Conservation (phyloP, 2,888 invertebrate genomes). For the Lordiphosa fenestrarum region DNA sequence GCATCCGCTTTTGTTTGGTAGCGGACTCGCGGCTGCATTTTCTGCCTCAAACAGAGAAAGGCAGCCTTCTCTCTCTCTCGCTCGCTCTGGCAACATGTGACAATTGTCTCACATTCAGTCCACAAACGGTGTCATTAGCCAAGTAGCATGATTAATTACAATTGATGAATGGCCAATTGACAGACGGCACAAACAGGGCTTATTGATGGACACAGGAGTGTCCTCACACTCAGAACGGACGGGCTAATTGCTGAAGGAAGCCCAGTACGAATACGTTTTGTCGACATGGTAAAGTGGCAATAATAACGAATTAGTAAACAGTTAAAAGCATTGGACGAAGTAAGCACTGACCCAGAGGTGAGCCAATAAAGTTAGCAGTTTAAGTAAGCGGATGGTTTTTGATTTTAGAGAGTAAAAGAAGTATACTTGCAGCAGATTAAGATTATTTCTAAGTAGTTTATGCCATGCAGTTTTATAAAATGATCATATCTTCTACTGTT, state of each 20-base stretch:
- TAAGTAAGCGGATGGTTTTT: too few relatives aligned
- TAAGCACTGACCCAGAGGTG: slow-evolving; percentile 22
- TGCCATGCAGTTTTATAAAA: too few relatives aligned
- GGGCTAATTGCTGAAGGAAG: slow-evolving; percentile 54
- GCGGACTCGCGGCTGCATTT: slow-evolving; percentile 1
- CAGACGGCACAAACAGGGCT: slow-evolving; percentile 57
- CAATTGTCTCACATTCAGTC: slow-evolving; percentile 19
- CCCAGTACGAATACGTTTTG: slow-evolving; percentile 6
- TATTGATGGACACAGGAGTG: slow-evolving; percentile 58
- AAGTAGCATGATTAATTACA: slow-evolving; percentile 72
- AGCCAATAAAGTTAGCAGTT: slow-evolving; percentile 13
- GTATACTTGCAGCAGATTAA: too few relatives aligned
- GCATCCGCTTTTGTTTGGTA: too few relatives aligned
- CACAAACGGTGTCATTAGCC: slow-evolving; percentile 46
- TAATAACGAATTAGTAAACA: slow-evolving; percentile 73
- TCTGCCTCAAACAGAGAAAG: background rate
- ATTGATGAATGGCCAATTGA: slow-evolving; percentile 73
- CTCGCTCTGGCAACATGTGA: slow-evolving; percentile 16
- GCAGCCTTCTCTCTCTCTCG: background rate
- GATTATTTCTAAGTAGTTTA: too few relatives aligned
- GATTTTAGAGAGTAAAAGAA: too few relatives aligned
- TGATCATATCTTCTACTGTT: too few relatives aligned
- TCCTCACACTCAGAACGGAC: slow-evolving; percentile 17
- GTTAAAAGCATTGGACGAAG: slow-evolving; percentile 45
- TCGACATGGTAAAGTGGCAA: slow-evolving; percentile 56